These are phyloP conservation scores for Drosophila rhopaloa DNA, from an alignment of 1,140 invertebrate genomes.

Conservation along the genomic window DNA sequence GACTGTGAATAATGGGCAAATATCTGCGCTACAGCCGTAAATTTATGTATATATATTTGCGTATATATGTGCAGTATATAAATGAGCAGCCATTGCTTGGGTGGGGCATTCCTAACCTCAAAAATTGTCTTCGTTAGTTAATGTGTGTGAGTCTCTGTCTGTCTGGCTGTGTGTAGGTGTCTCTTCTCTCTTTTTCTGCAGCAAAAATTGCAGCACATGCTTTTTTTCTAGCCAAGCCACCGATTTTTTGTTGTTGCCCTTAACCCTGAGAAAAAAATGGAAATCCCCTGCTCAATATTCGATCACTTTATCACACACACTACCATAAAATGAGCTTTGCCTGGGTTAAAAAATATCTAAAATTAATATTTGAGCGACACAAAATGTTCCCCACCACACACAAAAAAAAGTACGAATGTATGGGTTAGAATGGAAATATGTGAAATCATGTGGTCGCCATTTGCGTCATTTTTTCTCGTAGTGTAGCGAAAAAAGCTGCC, in stretches of 20 bases:
- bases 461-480: conserved; percentile 74
- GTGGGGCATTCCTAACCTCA: conserved; percentile 83
- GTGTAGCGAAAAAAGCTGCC: conserved; percentile 62
- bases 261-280: conserved; percentile 61
- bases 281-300: conserved; percentile 20
- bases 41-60: conserved; percentile 25
- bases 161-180: conserved; percentile 29
- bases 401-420: conserved; percentile 20
- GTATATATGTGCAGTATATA: conserved; percentile 44
- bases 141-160: conserved; percentile 17
- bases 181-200: conserved; percentile 22
- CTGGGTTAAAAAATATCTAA: conserved; percentile 70
- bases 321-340: conserved; percentile 30
- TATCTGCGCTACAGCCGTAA: conserved; percentile 67
- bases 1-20: conserved; percentile 79
- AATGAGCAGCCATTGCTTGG: conserved; percentile 73
- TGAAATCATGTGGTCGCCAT: conserved; percentile 75
- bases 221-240: conserved; percentile 49
- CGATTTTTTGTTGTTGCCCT: conserved; percentile 59
- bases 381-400: conserved; percentile 51
- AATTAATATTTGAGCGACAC: conserved; percentile 82
- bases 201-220: conserved; percentile 67
- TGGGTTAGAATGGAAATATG: conserved; percentile 72
- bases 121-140: conserved; percentile 47
- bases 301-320: conserved; percentile 39